These are phyloP conservation scores for Drosophila seguyi DNA, from an alignment of 1,140 invertebrate species.

Conservation along the genomic window DNA sequence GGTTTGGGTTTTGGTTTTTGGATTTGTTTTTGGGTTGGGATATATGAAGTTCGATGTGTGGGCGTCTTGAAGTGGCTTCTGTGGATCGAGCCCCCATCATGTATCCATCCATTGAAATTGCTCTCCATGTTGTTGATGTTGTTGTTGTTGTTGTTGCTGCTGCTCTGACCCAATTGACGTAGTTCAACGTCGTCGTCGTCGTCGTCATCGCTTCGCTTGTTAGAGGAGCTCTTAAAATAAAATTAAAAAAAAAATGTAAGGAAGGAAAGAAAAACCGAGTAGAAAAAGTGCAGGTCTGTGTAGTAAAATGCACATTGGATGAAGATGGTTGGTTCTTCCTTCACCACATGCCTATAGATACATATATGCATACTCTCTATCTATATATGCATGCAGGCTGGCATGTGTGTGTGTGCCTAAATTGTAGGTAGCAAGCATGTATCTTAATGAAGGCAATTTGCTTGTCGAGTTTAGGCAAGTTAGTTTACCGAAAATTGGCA, in stretches of 20 bases:
- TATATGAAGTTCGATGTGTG: conserved; percentile 54
- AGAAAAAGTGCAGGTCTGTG: conserved; percentile 47
- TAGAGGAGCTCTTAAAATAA: conserved; percentile 53
- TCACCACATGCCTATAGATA: conserved; percentile 27
- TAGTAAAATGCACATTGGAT: conserved; percentile 60
- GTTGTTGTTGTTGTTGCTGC: conserved; percentile 34
- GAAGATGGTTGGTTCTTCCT: conserved; percentile 42
- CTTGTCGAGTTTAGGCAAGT: conserved; percentile 84
- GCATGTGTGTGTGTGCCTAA: conserved; percentile 55
- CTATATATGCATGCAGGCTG: conserved; percentile 10
- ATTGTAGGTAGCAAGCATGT: conserved; percentile 82
- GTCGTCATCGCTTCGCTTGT: conserved; percentile 63
- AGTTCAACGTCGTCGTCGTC: conserved; percentile 69
- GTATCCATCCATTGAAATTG: conserved; percentile 77
- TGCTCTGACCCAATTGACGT: conserved; percentile 77
- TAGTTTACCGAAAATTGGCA: conserved; percentile 84
- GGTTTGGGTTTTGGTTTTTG: conserved; percentile 15
- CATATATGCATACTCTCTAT: conserved; percentile 28
- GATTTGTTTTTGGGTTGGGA: conserved; percentile 15
- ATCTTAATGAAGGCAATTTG: conserved; percentile 84
- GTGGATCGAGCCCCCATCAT: conserved; percentile 53
- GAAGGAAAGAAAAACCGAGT: conserved; percentile 31
- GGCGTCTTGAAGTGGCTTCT: conserved; percentile 79
- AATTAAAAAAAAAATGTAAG: conserved; percentile 33
- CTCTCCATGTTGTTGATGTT: conserved; percentile 55